These are phyloP conservation scores for Oryzias javanicus DNA, from an alignment of 2,113 vertebrate species.

Conservation along the genomic window DNA sequence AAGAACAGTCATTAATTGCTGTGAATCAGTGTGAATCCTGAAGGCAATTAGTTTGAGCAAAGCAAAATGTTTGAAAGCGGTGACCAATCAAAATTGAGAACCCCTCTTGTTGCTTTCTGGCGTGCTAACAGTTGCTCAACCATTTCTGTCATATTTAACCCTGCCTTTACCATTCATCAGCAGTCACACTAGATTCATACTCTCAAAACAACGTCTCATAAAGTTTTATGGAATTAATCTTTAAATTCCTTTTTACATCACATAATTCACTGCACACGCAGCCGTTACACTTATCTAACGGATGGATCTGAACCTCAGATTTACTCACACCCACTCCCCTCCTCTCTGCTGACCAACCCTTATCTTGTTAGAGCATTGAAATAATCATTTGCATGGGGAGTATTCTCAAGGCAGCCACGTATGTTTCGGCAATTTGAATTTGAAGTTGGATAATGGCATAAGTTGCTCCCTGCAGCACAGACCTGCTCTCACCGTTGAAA, in stretches of 20 bases:
- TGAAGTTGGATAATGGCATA: conserved; percentile 53
- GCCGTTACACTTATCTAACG: conserved; percentile 46
- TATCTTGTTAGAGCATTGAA: conserved; percentile 48
- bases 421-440: conserved; percentile 45
- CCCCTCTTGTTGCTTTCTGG: conserved; percentile 26
- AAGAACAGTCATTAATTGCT: conserved; percentile 58
- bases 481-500: conserved; percentile 8
- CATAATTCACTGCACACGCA: conserved; percentile 45
- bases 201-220: conserved; percentile 36
- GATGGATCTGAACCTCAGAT: conserved; percentile 55
- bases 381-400: conserved; percentile 48
- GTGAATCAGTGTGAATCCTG: conserved; percentile 62
- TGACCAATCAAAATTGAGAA: conserved; percentile 30
- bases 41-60: conserved; percentile 68
- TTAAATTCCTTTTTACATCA: conserved; percentile 28
- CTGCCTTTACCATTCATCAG: conserved; percentile 4
- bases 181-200: conserved; percentile 2
- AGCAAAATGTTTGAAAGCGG: conserved; percentile 41
- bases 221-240: conserved; percentile 23
- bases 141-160: conserved; percentile 9
- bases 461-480: conserved; percentile 37
- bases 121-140: conserved; percentile 19
- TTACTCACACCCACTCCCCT: conserved; percentile 4
- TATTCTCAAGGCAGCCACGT: conserved; percentile 41
- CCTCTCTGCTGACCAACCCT: conserved; percentile 17